phyloP scores from a whole-genome alignment of 1,140 invertebrate species.

The Drosophila leontia region DNA sequence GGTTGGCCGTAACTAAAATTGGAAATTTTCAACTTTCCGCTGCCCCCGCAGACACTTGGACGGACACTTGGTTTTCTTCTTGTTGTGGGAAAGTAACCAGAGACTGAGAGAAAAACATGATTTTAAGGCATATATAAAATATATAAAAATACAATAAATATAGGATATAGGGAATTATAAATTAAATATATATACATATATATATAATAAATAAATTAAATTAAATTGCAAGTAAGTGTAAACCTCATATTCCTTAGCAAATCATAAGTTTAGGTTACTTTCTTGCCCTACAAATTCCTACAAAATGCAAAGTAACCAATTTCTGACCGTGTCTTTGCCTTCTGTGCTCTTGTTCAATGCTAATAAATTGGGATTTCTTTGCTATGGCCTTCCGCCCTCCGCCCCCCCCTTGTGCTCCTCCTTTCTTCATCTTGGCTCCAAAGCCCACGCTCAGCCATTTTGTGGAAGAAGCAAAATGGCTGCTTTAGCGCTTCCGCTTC shows the following conservation, averaged over 20 bases:
- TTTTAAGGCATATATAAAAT: not conserved
- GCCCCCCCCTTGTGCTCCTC: not conserved
- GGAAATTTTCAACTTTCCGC: slow-evolving; percentile 17
- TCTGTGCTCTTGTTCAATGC: slow-evolving; percentile 32
- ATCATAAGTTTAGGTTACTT: too few relatives aligned
- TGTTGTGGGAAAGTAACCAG: not conserved
- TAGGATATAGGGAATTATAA: not conserved
- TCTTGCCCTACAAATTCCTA: too few relatives aligned
- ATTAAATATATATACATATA: too few relatives aligned
- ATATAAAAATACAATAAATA: too few relatives aligned
- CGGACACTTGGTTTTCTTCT: not conserved
- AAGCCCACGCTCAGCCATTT: slow-evolving; percentile 20
- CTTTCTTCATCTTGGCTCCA: not conserved
- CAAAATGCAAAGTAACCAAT: not conserved
- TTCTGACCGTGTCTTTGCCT: not conserved
- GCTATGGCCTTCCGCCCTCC: slow-evolving; percentile 2
- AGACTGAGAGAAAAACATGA: not conserved
- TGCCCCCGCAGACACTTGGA: not conserved
- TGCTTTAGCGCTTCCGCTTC: slow-evolving; percentile 60
- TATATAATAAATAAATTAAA: too few relatives aligned
- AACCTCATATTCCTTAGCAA: too few relatives aligned
- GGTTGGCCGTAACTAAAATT: slow-evolving; percentile 58
- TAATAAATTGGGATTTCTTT: slow-evolving; percentile 60
- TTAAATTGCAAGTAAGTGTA: too few relatives aligned
- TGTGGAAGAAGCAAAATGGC: slow-evolving; percentile 47